A percentile compares a stretch with the other conserved stretches of the same genome.
Conservation (phyloP, 2,888 invertebrate species). For the Allacma fusca region DNA sequence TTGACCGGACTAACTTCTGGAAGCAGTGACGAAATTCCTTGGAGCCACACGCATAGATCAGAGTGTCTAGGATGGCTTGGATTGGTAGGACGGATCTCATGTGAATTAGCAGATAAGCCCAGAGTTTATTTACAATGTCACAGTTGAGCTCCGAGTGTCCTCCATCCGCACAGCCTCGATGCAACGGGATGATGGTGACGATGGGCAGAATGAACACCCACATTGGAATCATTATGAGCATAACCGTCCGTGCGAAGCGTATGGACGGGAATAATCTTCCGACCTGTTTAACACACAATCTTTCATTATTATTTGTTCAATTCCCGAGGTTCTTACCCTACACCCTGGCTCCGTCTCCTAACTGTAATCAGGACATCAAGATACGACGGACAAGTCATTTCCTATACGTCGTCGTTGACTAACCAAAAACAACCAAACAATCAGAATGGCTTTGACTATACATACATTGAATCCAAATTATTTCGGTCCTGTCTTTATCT, state of each 20-base stretch:
- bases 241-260: constrained; percentile 60
- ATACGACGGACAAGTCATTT: too few relatives aligned
- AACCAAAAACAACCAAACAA: too few relatives aligned
- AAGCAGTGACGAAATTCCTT: constrained; percentile 60
- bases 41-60: constrained; percentile 61
- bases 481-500: too few relatives aligned
- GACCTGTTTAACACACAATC: constrained; percentile 50
- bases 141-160: constrained; percentile 55
- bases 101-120: constrained; percentile 59
- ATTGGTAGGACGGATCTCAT: constrained; percentile 61
- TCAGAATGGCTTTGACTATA: too few relatives aligned
- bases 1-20: constrained; percentile 45
- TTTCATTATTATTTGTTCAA: too few relatives aligned
- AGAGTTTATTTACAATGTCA: constrained; percentile 57
- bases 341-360: too few relatives aligned
- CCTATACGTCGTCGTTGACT: too few relatives aligned
- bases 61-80: constrained; percentile 61
- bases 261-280: constrained; percentile 61
- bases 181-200: constrained; percentile 61
- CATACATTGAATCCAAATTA: too few relatives aligned
- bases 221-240: constrained; percentile 62
- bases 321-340: too few relatives aligned
- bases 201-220: constrained; percentile 61
- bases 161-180: constrained; percentile 56
- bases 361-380: too few relatives aligned